Base-by-base conservation (phyloP, 2,888 invertebrate species). In the Adelognathus sp. region DNA sequence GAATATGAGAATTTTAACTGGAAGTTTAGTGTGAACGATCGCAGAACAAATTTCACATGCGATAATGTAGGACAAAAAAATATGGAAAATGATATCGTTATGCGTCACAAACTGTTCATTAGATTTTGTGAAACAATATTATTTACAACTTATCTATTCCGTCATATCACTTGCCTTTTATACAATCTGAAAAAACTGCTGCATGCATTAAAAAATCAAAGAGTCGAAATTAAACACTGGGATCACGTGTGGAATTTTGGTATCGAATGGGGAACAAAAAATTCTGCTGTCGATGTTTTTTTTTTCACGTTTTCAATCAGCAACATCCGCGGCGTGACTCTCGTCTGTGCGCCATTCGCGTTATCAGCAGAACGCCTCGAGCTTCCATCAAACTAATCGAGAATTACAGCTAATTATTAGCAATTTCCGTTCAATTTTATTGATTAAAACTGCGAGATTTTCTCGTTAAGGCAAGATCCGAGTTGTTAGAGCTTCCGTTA, bases 131-230 rank as follows among this genome's bases (percentile, higher is more conserved):
- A 21, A 14, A n/a, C 44, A 18, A 54, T 44, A 33, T 63, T 54
- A 50, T 64, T n/a, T 63, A 61, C 11, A 69, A 50, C 2, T 78
- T 64, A 74, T 73, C 67, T 58, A 52, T 71, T 75, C 71, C 71
- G 46, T 76, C 81, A 79, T 74, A 82, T 72, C 73, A 85, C 82
- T 85, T 85, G 85, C 81, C 82, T 85, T 83, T 83, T 81, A 80
- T 80, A 81, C 78, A 84, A 82, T 79, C 76, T 80, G 79, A 84
- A 83, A 80, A 83, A 83, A 80, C 71, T 78, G 78, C 79, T 69
- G 83, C 86, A 85, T 86, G 86, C 86, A 82, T 84, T 82, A 72
- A 67, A 82, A n/a, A 83, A 70, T 72, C 72, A 81, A 76, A 76
- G 41, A 69, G 31, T 73, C 39, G 41, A 75, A 75, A 79, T 75